Percentiles rank a stretch among this genome's conserved stretches.
These are phyloP conservation scores for Drosophila setosimentum DNA, from an alignment of 2,888 invertebrate genomes.

Conservation along the genomic window DNA sequence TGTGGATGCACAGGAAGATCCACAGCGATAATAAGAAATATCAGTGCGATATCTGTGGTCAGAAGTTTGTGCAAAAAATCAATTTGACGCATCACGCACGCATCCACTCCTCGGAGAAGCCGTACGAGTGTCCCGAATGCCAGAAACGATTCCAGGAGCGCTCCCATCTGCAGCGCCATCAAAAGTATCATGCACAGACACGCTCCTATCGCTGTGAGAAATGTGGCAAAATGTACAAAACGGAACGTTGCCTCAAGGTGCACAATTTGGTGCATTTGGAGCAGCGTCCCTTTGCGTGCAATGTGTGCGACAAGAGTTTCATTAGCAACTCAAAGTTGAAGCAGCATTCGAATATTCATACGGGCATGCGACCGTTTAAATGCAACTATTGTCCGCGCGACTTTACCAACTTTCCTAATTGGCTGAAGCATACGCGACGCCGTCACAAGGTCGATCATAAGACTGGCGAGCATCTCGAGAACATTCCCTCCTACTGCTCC, in stretches of 20 bases:
- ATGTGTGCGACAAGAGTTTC: constrained; percentile 87
- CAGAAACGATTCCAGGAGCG: constrained; percentile 85
- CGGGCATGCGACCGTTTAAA: constrained; percentile 87
- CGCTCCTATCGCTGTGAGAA: constrained; percentile 85
- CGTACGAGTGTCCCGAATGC: constrained; percentile 84
- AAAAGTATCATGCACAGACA: constrained; percentile 84
- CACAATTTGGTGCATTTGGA: constrained; percentile 87
- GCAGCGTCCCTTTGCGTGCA: constrained; percentile 86
- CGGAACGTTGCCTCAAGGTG: constrained; percentile 87
- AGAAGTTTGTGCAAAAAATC: constrained; percentile 85
- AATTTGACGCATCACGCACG: constrained; percentile 85
- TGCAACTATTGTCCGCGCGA: constrained; percentile 87
- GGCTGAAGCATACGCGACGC: constrained; percentile 87
- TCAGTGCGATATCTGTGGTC: constrained; percentile 85
- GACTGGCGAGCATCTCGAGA: constrained; percentile 84
- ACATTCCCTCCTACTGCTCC: constrained; percentile 84
- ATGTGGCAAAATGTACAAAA: constrained; percentile 86
- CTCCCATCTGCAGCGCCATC: constrained; percentile 85
- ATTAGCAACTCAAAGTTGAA: constrained; percentile 87
- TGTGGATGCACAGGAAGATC: constrained; percentile 85
- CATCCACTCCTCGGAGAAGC: constrained; percentile 84
- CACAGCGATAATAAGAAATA: constrained; percentile 85
- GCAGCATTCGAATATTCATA: constrained; percentile 88
- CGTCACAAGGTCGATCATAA: constrained; percentile 86
- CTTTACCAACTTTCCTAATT: constrained; percentile 88